Evolutionary conservation across 92 coral and sea anemone genomes (phyloP).

Genomic region (Palythoa grandiflora): DNA sequence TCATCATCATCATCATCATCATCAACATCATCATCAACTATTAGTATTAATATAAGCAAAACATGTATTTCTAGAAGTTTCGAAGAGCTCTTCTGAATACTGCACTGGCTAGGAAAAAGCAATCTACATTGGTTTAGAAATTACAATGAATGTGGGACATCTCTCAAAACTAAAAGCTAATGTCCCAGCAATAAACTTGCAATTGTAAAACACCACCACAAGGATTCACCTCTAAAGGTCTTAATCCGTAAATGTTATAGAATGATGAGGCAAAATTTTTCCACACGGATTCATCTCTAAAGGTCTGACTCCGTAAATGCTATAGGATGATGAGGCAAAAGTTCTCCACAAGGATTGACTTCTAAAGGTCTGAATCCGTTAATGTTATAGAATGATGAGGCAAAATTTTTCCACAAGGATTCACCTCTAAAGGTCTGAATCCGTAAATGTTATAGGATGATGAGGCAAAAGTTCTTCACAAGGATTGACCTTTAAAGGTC

Average conservation of each 20-base stretch:
- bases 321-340: too few relatives aligned
- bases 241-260: not conserved
- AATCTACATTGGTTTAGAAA: too few relatives aligned
- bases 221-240: not conserved
- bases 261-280: not conserved
- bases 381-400: not conserved
- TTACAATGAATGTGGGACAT: too few relatives aligned
- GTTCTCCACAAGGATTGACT: too few relatives aligned
- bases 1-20: too few relatives aligned
- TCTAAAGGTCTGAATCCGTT: not conserved
- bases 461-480: not conserved
- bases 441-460: not conserved
- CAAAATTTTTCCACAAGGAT: not conserved
- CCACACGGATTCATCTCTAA: not conserved
- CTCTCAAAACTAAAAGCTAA: too few relatives aligned
- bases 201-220: not conserved
- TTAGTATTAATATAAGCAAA: too few relatives aligned
- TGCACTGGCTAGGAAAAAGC: too few relatives aligned
- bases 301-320: not conserved
- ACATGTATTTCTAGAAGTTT: too few relatives aligned
- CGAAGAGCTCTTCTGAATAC: too few relatives aligned
- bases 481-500: not conserved
- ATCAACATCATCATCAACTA: too few relatives aligned
- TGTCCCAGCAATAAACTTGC: too few relatives aligned
- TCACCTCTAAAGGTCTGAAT: not conserved